These are phyloP conservation scores for Pteronura brasiliensis DNA, from an alignment of 2,113 vertebrate species.

Conservation along the genomic window DNA sequence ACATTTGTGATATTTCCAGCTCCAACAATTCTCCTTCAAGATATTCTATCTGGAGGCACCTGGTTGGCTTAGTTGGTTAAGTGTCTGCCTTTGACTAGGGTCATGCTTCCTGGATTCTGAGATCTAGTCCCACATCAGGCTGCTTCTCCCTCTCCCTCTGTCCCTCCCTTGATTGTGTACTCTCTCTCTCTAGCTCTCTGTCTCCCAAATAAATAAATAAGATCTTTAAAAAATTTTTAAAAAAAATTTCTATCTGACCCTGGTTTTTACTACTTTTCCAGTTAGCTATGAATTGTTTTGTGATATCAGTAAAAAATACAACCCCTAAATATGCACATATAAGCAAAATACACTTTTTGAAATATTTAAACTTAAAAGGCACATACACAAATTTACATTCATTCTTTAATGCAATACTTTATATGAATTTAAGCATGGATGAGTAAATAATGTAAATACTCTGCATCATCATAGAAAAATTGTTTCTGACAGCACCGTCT, in stretches of 20 bases:
- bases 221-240: not conserved
- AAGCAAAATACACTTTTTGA: not conserved
- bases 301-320: not conserved
- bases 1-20: not conserved
- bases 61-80: not conserved
- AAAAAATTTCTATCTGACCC: not conserved
- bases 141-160: not conserved
- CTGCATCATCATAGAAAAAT: not conserved
- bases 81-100: not conserved
- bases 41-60: not conserved
- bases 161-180: too few species aligned
- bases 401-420: not conserved
- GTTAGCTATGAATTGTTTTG: not conserved
- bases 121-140: not conserved
- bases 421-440: slow-evolving; percentile 20
- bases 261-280: not conserved
- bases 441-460: slow-evolving; percentile 31
- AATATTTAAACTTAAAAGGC: not conserved
- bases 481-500: not conserved
- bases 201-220: not conserved
- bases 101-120: not conserved
- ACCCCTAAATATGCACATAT: not conserved
- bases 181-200: not conserved
- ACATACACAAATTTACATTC: not conserved
- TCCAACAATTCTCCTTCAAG: not conserved